Conservation (phyloP, 2,797 vertebrate species). For the Sebastes vulpes region DNA sequence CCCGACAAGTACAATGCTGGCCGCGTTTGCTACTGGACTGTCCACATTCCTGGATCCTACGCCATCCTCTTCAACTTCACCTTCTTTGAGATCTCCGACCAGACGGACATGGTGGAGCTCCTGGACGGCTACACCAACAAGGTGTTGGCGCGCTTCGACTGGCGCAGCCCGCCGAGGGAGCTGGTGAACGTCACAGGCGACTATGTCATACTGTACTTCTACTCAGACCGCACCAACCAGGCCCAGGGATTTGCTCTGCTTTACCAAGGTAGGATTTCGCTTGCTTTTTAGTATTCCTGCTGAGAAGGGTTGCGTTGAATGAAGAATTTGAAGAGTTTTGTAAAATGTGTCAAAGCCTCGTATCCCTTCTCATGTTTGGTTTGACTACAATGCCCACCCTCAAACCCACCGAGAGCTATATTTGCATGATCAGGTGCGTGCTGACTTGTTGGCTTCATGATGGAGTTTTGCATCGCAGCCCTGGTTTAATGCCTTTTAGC, state of each 20-base stretch:
- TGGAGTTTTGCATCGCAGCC: slow-evolving; percentile 50
- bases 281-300: neutral
- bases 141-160: slow-evolving; percentile 91
- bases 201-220: slow-evolving; percentile 96
- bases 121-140: slow-evolving; percentile 92
- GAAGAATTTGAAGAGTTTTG: neutral
- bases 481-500: slow-evolving; percentile 10
- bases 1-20: slow-evolving; percentile 91
- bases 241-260: slow-evolving; percentile 94
- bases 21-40: slow-evolving; percentile 96
- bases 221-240: slow-evolving; percentile 95
- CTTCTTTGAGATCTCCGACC: slow-evolving; percentile 95
- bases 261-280: slow-evolving; percentile 88
- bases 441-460: slow-evolving; percentile 1
- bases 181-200: slow-evolving; percentile 92
- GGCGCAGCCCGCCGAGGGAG: slow-evolving; percentile 88
- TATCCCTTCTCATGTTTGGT: neutral
- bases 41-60: slow-evolving; percentile 91
- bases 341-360: neutral
- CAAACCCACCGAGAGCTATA: slow-evolving; percentile 10
- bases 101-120: slow-evolving; percentile 96
- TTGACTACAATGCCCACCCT: neutral
- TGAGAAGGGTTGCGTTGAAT: neutral
- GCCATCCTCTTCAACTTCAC: slow-evolving; percentile 94
- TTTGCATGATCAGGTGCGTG: slow-evolving; percentile 52